These are phyloP conservation scores for Apostichopus japonicus DNA, from an alignment of 35 echinoderm and acorn worm species.

Conservation along the genomic window DNA sequence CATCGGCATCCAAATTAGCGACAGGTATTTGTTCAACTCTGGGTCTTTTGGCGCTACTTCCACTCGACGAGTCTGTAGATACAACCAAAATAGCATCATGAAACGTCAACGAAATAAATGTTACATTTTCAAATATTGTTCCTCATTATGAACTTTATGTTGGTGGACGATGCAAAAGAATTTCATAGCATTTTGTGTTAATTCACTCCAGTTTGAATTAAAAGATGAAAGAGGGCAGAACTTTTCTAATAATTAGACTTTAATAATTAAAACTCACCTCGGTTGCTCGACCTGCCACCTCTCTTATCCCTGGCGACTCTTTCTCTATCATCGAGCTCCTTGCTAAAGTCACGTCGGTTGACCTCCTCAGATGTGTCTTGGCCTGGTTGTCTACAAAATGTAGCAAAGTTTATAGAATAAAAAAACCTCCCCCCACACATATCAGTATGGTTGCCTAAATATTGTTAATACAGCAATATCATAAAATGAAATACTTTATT, in stretches of 20 bases:
- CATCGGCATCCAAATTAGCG: slow-evolving; percentile 99
- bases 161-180: too few relatives aligned
- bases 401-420: too few relatives aligned
- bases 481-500: too few relatives aligned
- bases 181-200: too few relatives aligned
- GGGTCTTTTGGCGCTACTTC: slow-evolving; percentile 82
- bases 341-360: slow-evolving; percentile 82
- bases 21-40: slow-evolving; percentile 97
- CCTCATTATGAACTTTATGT: too few relatives aligned
- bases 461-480: too few relatives aligned
- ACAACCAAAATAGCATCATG: background rate
- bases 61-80: slow-evolving; percentile 73
- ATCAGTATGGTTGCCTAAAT: too few relatives aligned
- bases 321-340: slow-evolving; percentile 86
- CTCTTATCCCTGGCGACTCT: slow-evolving; percentile 88
- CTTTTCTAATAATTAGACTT: background rate
- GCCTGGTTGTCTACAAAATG: slow-evolving; percentile 68
- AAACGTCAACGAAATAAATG: too few relatives aligned
- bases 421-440: too few relatives aligned
- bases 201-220: too few relatives aligned
- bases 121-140: too few relatives aligned
- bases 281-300: slow-evolving; percentile 66
- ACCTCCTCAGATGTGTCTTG: slow-evolving; percentile 88
- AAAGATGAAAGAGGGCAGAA: too few relatives aligned
- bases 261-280: slow-evolving; percentile 2